Evolutionary conservation across 2,888 invertebrate genomes (phyloP).

Genomic region (Anagyrus pseudococci): DNA sequence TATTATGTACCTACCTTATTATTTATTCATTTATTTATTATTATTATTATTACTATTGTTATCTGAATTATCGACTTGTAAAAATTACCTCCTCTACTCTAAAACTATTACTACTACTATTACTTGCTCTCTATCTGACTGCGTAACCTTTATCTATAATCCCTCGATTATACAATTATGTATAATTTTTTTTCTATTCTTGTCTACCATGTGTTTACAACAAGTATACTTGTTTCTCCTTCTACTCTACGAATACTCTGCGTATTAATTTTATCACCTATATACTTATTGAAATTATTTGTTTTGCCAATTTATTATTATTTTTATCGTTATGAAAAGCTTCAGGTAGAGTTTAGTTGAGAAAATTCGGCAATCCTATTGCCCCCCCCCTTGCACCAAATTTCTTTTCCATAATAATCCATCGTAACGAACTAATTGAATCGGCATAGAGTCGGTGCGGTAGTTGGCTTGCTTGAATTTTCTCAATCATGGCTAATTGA

Average conservation of each 20-base stretch:
- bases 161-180: neutral
- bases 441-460: neutral
- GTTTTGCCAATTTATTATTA: neutral
- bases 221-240: neutral
- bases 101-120: no score
- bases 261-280: neutral
- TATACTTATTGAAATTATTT: no score
- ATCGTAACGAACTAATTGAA: no score
- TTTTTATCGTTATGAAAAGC: neutral
- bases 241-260: neutral
- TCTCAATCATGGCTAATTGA: slow-evolving; percentile 1
- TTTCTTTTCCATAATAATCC: no score
- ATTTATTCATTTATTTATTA: neutral
- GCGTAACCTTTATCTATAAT: neutral
- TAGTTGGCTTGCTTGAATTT: neutral
- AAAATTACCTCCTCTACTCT: neutral
- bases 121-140: no score
- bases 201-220: neutral
- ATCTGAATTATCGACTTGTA: no score
- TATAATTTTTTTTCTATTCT: neutral
- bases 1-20: slow-evolving; percentile 7
- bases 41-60: no score
- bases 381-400: no score
- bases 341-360: neutral
- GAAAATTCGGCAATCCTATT: neutral